Base-by-base conservation (phyloP, 2,888 invertebrate genomes). In the Isoperla grammatica region DNA sequence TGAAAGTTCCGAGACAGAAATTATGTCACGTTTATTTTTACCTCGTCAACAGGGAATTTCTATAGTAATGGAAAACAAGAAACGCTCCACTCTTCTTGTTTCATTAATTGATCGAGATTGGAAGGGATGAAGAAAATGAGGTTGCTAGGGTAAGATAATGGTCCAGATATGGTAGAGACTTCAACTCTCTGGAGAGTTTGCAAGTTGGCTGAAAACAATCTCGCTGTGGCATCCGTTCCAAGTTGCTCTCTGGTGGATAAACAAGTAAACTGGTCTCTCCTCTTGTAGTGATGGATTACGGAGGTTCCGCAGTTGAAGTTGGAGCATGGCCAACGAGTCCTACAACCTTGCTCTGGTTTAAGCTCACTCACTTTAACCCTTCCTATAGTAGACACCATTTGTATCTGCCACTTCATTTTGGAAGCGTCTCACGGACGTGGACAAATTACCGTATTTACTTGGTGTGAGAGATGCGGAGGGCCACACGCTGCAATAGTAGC, bases 381-480 rank as follows among this genome's bases (percentile, higher is more conserved):
- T n/a, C 48, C 48, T 23, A 48, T 22, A 49, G 29, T 49, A 22
- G 19, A 39, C 53, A 53, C 53, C 53, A 53, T 53, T 53, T 53
- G 39, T 53, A 53, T 19, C 53, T 53, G 53, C 53, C 53, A 53
- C 19, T 53, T 53, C 53, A 53, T 53, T 53, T 53, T 37, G 13
- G 53, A 53, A 53, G 53, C 19, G 39, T 53, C 37, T 39, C 17
- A 8, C 12, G 17, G 53, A 53, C 53, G 53, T 53, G 53, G 53
- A 53, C 53, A 53, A 53, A 53, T 53, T 53, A 53, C 53, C 49
- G 49, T 49, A 49, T 49, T 49, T 49, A 49, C 49, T 49, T n/a
- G 49, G 3, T 29, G 49, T 49, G 35, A 29, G 15, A 15, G 49
- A 12, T 29, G 49, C 49, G 29, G 9, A n/a, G 12, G 12, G 46